A percentile compares a stretch with the other conserved stretches of the same genome.
Evolutionary conservation across 2,888 invertebrate species (phyloP).

Genomic region (Spodoptera picta): DNA sequence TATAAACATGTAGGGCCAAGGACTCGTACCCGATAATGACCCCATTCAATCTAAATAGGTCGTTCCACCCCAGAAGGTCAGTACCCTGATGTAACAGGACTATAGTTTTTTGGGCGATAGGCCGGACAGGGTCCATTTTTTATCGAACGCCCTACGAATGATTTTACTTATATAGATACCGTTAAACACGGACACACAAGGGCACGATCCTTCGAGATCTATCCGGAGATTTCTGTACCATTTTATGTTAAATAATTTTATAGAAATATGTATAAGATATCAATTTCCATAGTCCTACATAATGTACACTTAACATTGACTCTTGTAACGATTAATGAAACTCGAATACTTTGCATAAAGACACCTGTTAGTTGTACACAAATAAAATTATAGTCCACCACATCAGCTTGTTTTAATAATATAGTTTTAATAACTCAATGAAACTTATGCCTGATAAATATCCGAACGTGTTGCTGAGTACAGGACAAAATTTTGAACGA

Average conservation of each 20-base stretch:
- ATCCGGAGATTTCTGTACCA: slow-evolving; percentile 60
- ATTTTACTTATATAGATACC: slow-evolving; percentile 84
- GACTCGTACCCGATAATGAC: slow-evolving; percentile 73
- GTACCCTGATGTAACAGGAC: slow-evolving; percentile 85
- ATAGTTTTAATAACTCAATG: slow-evolving; percentile 25
- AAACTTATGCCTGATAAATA: slow-evolving; percentile 19
- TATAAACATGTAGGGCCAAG: slow-evolving; percentile 5
- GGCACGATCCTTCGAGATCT: slow-evolving; percentile 57
- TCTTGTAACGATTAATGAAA: neutral
- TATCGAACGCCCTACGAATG: slow-evolving; percentile 80
- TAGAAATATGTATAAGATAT: neutral
- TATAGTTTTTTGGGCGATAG: slow-evolving; percentile 76
- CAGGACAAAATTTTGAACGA: slow-evolving; percentile 30
- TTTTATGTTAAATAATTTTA: neutral
- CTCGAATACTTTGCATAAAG: neutral
- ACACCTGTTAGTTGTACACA: slow-evolving; percentile 15
- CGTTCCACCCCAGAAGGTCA: slow-evolving; percentile 85
- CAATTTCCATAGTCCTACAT: neutral
- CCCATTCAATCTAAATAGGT: slow-evolving; percentile 85
- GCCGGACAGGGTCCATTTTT: slow-evolving; percentile 80
- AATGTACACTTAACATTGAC: too few relatives aligned
- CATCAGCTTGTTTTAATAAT: neutral
- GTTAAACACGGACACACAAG: slow-evolving; percentile 73
- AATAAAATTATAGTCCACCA: slow-evolving; percentile 5
- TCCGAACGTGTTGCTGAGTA: slow-evolving; percentile 25